These are phyloP conservation scores for Macrosiphum euphorbiae DNA, from an alignment of 2,888 invertebrate species.

Conservation along the genomic window DNA sequence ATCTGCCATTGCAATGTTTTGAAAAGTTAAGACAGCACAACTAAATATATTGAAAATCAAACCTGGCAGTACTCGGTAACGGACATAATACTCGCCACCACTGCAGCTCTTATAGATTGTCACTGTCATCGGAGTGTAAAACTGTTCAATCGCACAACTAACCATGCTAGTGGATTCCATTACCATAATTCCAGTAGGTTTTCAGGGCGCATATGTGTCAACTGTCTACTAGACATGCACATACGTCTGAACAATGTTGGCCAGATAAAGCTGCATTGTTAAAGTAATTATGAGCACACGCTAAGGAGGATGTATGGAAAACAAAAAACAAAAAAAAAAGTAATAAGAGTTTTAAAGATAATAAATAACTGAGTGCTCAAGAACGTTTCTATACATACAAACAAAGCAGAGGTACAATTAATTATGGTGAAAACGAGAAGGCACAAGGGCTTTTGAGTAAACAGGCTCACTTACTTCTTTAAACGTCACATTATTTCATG, in stretches of 20 bases:
- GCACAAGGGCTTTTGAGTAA: slow-evolving; percentile 37
- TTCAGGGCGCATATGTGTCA: background rate
- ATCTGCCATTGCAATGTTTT: background rate
- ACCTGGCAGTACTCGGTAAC: slow-evolving; percentile 49
- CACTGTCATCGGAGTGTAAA: slow-evolving; percentile 56
- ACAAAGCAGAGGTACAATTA: slow-evolving; percentile 37
- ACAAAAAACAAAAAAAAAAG: background rate
- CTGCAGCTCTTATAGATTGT: slow-evolving; percentile 47
- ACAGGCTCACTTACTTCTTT: slow-evolving; percentile 54
- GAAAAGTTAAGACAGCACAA: slow-evolving; percentile 28
- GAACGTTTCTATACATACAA: slow-evolving; percentile 52
- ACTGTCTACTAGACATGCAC: background rate
- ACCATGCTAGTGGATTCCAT: slow-evolving; percentile 26
- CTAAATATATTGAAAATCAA: slow-evolving; percentile 44
- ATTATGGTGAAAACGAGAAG: slow-evolving; percentile 4
- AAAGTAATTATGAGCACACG: background rate
- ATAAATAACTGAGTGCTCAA: slow-evolving; percentile 46
- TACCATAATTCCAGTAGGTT: slow-evolving; percentile 43
- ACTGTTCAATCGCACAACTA: slow-evolving; percentile 27
- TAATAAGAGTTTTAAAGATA: background rate
- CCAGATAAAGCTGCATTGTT: slow-evolving; percentile 45
- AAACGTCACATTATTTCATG: slow-evolving; percentile 17
- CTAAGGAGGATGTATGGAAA: background rate
- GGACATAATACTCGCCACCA: slow-evolving; percentile 52
- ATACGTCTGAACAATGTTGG: slow-evolving; percentile 20